These are phyloP conservation scores for Xiphophorus birchmanni DNA, from an alignment of 2,797 vertebrate species.

Conservation along the genomic window DNA sequence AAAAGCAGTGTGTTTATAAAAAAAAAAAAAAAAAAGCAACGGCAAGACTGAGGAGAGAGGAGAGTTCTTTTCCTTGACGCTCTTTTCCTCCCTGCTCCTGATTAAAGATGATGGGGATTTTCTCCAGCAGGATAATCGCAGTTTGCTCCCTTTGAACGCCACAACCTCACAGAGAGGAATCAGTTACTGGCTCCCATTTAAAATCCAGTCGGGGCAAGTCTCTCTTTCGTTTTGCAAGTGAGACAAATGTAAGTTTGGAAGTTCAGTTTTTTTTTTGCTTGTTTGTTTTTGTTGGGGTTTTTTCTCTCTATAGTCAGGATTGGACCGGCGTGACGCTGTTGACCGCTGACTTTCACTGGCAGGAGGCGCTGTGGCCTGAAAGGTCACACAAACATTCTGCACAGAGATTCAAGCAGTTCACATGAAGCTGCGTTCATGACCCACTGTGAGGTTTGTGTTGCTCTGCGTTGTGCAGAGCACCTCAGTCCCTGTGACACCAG, in stretches of 20 bases:
- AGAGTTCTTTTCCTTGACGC: constrained; percentile 40
- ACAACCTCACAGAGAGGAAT: constrained; percentile 17
- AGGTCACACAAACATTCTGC: constrained; percentile 34
- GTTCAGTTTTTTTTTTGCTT: neutral
- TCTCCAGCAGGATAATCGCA: constrained; percentile 34
- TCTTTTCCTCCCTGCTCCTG: constrained; percentile 24
- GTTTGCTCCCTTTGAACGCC: constrained; percentile 35
- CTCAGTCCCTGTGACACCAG: constrained; percentile 45
- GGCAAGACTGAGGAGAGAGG: constrained; percentile 8
- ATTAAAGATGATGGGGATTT: constrained; percentile 41
- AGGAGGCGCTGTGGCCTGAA: constrained; percentile 14
- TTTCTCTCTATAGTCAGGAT: neutral
- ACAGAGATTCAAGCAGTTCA: constrained; percentile 10
- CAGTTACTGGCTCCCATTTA: constrained; percentile 14
- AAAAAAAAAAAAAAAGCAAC: constrained; percentile 10
- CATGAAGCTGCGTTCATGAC: constrained; percentile 33
- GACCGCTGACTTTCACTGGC: constrained; percentile 43
- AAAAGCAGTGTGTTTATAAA: constrained; percentile 32
- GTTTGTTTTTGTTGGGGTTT: too few relatives aligned
- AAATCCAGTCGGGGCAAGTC: constrained; percentile 10
- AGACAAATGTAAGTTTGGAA: constrained; percentile 36
- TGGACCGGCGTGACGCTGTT: constrained; percentile 14
- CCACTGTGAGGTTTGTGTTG: constrained; percentile 36
- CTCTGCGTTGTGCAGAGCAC: constrained; percentile 40
- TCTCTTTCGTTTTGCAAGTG: constrained; percentile 43